A percentile compares a stretch with the other conserved stretches of the same genome.
Evolutionary conservation across 2,888 invertebrate species (phyloP).

Genomic region (Drosophila vallismaia): DNA sequence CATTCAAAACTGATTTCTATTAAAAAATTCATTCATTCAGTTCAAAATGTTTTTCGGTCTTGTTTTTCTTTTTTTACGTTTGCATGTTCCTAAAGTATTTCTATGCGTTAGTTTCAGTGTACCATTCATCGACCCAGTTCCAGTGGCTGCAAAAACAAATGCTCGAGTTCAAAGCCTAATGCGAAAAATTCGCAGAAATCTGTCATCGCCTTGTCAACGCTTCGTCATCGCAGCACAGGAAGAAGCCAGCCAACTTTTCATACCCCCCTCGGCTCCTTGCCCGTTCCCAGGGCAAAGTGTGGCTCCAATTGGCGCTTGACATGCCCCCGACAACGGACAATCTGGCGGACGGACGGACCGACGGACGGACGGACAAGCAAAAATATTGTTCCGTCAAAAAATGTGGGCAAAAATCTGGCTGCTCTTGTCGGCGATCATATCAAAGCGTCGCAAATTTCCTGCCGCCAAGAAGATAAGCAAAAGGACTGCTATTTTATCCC

Average conservation of each 20-base stretch:
- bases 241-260: constrained; percentile 20
- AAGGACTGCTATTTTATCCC: constrained; percentile 15
- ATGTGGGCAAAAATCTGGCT: constrained; percentile 56
- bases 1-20: no score
- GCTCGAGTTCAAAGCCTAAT: constrained; percentile 78
- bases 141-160: constrained; percentile 59
- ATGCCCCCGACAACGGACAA: constrained; percentile 30
- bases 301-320: constrained; percentile 70
- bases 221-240: constrained; percentile 65
- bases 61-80: no score
- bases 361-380: constrained; percentile 48
- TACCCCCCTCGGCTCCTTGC: no score
- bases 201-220: constrained; percentile 82
- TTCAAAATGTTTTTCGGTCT: no score
- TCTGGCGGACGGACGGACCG: constrained; percentile 12
- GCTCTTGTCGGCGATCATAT: constrained; percentile 65
- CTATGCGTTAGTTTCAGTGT: no score
- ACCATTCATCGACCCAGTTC: constrained; percentile 38
- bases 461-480: constrained; percentile 63
- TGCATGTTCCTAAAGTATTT: no score
- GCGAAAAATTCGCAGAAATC: constrained; percentile 82
- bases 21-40: no score
- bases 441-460: constrained; percentile 77
- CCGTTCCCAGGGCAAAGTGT: constrained; percentile 52
- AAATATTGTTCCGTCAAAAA: constrained; percentile 75